phyloP scores from a whole-genome alignment of 2,113 vertebrate genomes.

The Tretioscincus oriximinensis region DNA sequence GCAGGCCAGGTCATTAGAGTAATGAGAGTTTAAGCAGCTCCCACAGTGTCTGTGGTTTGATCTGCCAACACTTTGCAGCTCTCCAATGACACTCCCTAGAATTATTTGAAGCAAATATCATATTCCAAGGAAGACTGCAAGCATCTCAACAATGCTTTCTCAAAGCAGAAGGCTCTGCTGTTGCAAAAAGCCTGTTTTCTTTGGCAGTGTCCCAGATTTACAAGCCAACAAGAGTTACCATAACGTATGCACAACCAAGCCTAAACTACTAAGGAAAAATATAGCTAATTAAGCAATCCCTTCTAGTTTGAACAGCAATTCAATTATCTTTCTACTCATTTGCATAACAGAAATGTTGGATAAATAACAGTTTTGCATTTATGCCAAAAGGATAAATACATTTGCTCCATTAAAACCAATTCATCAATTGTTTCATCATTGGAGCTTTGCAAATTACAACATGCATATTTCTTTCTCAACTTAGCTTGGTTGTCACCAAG shows the following conservation, averaged over 20 bases:
- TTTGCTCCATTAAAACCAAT: fast-evolving
- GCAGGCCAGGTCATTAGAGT: background rate
- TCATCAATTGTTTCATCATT: background rate
- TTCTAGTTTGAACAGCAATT: slow-evolving; percentile 1
- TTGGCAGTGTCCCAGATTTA: slow-evolving; percentile 48
- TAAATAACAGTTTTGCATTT: background rate
- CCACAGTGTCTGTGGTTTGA: slow-evolving; percentile 13
- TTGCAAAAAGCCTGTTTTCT: slow-evolving; percentile 41
- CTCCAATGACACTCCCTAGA: slow-evolving; percentile 34
- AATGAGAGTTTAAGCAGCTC: background rate
- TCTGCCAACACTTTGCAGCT: slow-evolving; percentile 29
- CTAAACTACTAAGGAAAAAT: slow-evolving; percentile 23
- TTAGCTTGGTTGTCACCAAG: background rate
- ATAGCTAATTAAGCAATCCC: slow-evolving; percentile 26
- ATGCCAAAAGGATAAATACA: background rate
- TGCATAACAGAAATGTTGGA: slow-evolving; percentile 9
- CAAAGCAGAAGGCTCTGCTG: slow-evolving; percentile 29
- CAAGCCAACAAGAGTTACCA: slow-evolving; percentile 47
- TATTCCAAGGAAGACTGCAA: slow-evolving; percentile 20
- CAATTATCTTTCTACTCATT: background rate
- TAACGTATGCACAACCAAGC: slow-evolving; percentile 22
- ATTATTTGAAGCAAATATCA: slow-evolving; percentile 1
- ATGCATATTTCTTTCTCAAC: background rate
- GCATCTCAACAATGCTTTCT: slow-evolving; percentile 26
- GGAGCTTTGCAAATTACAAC: background rate